Conservation (phyloP, 2,888 invertebrate species). For the Diadromus collaris region DNA sequence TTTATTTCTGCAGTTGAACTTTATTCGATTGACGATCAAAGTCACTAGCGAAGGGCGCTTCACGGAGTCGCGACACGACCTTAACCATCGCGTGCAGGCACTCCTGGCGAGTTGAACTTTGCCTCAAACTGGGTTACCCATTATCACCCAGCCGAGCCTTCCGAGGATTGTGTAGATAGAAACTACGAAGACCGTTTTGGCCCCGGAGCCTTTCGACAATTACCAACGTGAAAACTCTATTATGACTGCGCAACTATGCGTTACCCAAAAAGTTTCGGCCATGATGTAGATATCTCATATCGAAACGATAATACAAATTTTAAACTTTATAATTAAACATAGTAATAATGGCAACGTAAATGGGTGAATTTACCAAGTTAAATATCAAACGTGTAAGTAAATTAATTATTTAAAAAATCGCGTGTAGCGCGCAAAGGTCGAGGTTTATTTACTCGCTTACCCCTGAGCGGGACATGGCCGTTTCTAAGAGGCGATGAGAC, state of each 20-base stretch:
- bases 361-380: background rate
- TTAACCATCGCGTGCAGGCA: slow-evolving; percentile 62
- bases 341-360: background rate
- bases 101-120: slow-evolving; percentile 58
- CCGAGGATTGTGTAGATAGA: slow-evolving; percentile 36
- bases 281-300: background rate
- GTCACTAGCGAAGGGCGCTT: slow-evolving; percentile 23
- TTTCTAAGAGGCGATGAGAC: slow-evolving; percentile 81
- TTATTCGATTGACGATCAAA: background rate
- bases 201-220: slow-evolving; percentile 36
- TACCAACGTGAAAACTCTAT: slow-evolving; percentile 6
- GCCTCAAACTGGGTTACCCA: slow-evolving; percentile 58
- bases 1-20: background rate
- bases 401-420: no score
- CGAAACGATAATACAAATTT: background rate
- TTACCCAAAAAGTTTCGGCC: background rate
- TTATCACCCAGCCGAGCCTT: slow-evolving; percentile 56
- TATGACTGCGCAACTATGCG: background rate
- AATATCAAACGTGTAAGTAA: background rate
- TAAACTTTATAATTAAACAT: background rate
- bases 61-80: slow-evolving; percentile 41
- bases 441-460: slow-evolving; percentile 61
- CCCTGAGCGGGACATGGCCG: slow-evolving; percentile 79
- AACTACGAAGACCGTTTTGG: slow-evolving; percentile 17
- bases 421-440: background rate